These are phyloP conservation scores for Oceanodroma tethys DNA, from an alignment of 2,113 vertebrate species.

Conservation along the genomic window DNA sequence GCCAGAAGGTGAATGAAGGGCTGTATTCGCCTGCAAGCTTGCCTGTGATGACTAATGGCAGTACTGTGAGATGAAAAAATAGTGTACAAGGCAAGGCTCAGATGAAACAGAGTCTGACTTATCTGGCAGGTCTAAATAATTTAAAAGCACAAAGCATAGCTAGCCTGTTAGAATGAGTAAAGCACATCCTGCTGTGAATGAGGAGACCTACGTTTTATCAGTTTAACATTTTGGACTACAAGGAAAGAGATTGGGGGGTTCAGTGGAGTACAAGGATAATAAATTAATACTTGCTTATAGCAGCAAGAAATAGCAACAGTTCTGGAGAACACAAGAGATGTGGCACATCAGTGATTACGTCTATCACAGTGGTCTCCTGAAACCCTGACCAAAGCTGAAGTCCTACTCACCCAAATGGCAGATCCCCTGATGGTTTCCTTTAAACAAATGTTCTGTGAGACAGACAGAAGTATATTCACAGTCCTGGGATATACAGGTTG, in stretches of 20 bases:
- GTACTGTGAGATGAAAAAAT: conserved; percentile 57
- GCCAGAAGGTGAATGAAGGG: conserved; percentile 64
- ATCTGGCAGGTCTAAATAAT: conserved; percentile 73
- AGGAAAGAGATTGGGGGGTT: not conserved
- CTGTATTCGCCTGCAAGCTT: conserved; percentile 63
- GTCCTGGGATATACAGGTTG: not conserved
- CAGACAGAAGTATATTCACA: not conserved
- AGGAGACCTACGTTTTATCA: conserved; percentile 39
- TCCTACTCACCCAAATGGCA: not conserved
- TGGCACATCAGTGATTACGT: not conserved
- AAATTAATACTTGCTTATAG: not conserved
- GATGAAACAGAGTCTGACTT: conserved; percentile 72
- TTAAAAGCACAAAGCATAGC: conserved; percentile 68
- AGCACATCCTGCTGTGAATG: conserved; percentile 59
- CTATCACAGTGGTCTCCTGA: not conserved
- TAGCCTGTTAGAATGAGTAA: conserved; percentile 49
- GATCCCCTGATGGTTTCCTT: not conserved
- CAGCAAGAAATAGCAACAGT: not conserved
- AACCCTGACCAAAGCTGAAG: not conserved
- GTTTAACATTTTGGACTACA: conserved; percentile 43
- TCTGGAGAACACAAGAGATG: not conserved
- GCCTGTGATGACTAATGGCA: conserved; percentile 66
- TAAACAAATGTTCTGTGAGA: not conserved
- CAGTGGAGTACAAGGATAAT: not conserved
- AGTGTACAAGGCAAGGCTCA: conserved; percentile 64